Evolutionary conservation across 1,140 invertebrate species (phyloP), one percentile per base, ranked within the genome.

Genomic region (Portunus trituberculatus): DNA sequence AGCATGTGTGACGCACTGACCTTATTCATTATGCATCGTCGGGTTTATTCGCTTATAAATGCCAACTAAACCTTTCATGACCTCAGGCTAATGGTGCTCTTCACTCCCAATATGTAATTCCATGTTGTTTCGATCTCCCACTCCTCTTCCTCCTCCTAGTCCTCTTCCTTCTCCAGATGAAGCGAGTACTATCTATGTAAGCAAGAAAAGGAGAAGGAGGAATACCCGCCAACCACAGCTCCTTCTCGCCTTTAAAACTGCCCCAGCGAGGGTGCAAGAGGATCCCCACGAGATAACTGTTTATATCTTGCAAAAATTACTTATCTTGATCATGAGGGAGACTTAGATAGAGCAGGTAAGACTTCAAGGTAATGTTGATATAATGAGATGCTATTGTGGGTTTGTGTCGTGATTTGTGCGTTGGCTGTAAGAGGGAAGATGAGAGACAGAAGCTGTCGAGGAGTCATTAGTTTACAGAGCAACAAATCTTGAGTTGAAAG

Each of bases 11-110:
- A 59, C 88, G 48, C 88, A 20, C 0, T n/a, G 45, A n/a, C 20
- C 88, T 90, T 48, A 48, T 90, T 48, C 39, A 90, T 90, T 90
- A 90, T 90, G 39, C 39, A 90, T 59, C 52, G 52, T 20, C 52
- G 31, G 20, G 48, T 90, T 90, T 48, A 46, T 28, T 45, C 48
- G 48, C 88, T 90, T 90, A 91, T 59, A 59, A 91, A 46, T 29
- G n/a, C n/a, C 48, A 52, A 59, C 89, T 91, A 59, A 59, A 59
- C 16, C n/a, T 91, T 91, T 59, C 89, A 59, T 59, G n/a, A 48
- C 48, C 48, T 39, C 48, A 6, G 39, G 25, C 39, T 48, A 89
- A 84, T 84, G 28, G 31, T 84, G 31, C 28, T 84, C 31, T 84
- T 84, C 31, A 20, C 39, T 39, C 39, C 39, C 39, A 39, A 20